phyloP scores from a whole-genome alignment of 2,888 invertebrate genomes.

The Melanophora roralis region DNA sequence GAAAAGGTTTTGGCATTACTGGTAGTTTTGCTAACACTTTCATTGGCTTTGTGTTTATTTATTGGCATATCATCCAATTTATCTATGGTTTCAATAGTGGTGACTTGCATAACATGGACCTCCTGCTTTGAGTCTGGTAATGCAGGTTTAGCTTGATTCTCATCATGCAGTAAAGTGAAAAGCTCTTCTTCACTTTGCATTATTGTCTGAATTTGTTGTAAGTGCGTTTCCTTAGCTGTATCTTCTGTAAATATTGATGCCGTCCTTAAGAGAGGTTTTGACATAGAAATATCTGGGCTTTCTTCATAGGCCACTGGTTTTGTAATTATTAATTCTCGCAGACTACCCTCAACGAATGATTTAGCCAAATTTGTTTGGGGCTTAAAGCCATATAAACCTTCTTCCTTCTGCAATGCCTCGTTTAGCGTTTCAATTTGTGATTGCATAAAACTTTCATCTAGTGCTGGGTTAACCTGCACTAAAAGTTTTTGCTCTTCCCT shows the following conservation, averaged over 20 bases:
- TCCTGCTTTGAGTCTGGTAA: slow-evolving; percentile 68
- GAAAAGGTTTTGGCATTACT: slow-evolving; percentile 60
- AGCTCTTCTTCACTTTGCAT: slow-evolving; percentile 66
- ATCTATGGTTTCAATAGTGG: slow-evolving; percentile 65
- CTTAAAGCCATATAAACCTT: slow-evolving; percentile 36
- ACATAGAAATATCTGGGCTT: slow-evolving; percentile 37
- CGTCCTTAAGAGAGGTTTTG: not conserved
- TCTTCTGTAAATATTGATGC: slow-evolving; percentile 45
- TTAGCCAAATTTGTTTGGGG: slow-evolving; percentile 61
- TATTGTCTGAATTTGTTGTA: slow-evolving; percentile 62
- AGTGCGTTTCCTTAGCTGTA: slow-evolving; percentile 62
- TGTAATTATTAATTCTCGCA: slow-evolving; percentile 63
- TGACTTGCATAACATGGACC: slow-evolving; percentile 66
- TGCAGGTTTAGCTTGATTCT: slow-evolving; percentile 65
- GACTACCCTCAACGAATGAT: slow-evolving; percentile 61
- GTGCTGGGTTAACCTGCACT: slow-evolving; percentile 55
- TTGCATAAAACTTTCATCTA: slow-evolving; percentile 64
- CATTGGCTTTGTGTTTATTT: not conserved
- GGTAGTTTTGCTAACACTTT: slow-evolving; percentile 30
- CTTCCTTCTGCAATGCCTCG: slow-evolving; percentile 66
- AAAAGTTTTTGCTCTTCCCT: not conserved
- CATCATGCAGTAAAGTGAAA: slow-evolving; percentile 21
- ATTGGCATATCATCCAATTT: slow-evolving; percentile 24
- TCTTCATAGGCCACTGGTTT: slow-evolving; percentile 65
- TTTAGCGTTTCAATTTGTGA: slow-evolving; percentile 61